Evolutionary conservation across 2,888 invertebrate species (phyloP).

Genomic region (Agrotis exclamationis): DNA sequence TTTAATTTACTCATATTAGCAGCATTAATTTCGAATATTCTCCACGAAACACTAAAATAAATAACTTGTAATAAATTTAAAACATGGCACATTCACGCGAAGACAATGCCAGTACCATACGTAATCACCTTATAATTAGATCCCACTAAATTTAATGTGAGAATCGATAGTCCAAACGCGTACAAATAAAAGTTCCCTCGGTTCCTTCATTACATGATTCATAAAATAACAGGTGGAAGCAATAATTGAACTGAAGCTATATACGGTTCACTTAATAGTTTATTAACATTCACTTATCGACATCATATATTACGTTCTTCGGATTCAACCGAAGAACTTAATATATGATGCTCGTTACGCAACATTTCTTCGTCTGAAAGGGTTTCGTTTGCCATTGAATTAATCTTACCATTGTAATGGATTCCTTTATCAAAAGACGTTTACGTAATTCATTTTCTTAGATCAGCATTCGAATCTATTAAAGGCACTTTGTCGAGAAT

Average conservation of each 20-base stretch:
- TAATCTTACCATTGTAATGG: conserved; percentile 44
- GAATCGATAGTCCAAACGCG: conserved; percentile 46
- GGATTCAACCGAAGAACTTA: conserved; percentile 10
- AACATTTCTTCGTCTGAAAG: conserved; percentile 39
- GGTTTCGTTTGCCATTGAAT: conserved; percentile 31
- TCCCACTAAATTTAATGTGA: conserved; percentile 37
- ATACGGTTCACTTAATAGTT: conserved; percentile 29
- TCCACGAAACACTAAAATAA: conserved; percentile 18
- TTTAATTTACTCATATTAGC: conserved; percentile 2
- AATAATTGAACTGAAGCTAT: conserved; percentile 27
- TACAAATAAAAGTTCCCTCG: conserved; percentile 15
- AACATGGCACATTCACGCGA: conserved; percentile 45
- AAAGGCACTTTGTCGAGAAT: conserved; percentile 24
- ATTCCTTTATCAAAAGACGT: conserved; percentile 34
- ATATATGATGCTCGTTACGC: conserved; percentile 44
- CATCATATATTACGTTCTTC: not conserved
- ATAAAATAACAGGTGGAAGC: conserved; percentile 32
- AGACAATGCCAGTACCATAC: conserved; percentile 51
- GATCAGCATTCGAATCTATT: conserved; percentile 38
- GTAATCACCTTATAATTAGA: conserved; percentile 58
- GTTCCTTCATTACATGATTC: conserved; percentile 41
- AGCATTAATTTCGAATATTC: conserved; percentile 12
- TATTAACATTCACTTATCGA: conserved; percentile 41
- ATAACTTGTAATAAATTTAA: conserved; percentile 37
- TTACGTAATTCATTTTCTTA: conserved; percentile 38